A percentile compares a stretch with the other conserved stretches of the same genome.
These are phyloP conservation scores for Paedocypris sp. DNA, from an alignment of 2,113 vertebrate species.

Conservation along the genomic window DNA sequence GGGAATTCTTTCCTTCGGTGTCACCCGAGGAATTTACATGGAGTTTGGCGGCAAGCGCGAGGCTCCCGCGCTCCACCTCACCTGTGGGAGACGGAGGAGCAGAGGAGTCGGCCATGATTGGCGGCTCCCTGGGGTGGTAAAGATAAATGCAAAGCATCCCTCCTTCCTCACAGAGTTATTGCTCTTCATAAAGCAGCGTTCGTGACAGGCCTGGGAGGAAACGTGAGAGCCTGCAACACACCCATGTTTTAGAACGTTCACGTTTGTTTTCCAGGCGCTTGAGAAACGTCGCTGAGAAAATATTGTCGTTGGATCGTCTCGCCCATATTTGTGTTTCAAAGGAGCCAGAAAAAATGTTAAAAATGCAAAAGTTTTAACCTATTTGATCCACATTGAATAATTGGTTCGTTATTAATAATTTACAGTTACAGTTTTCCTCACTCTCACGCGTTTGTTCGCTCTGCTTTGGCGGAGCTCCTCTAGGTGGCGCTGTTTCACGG, in stretches of 20 bases:
- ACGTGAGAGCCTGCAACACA: neutral
- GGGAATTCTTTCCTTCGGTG: constrained; percentile 34
- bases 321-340: too few species aligned
- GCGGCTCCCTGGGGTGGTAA: constrained; percentile 14
- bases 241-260: neutral
- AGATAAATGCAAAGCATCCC: constrained; percentile 14
- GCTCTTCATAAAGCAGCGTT: neutral
- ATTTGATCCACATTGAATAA: too few species aligned
- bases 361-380: too few species aligned
- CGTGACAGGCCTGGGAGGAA: neutral
- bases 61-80: neutral
- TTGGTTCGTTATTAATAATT: too few species aligned
- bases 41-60: constrained; percentile 26
- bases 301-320: neutral
- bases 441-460: too few species aligned
- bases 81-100: too few species aligned
- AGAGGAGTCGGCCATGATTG: too few species aligned
- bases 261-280: neutral
- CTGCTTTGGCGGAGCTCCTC: neutral
- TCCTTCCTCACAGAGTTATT: neutral
- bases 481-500: constrained; percentile 7
- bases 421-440: too few species aligned
- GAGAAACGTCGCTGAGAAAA: neutral
- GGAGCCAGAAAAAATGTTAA: too few species aligned
- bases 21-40: constrained; percentile 35